Percentiles rank a stretch among this genome's conserved stretches.
phyloP scores from a whole-genome alignment of 2,888 invertebrate species.

The Spodoptera littoralis region DNA sequence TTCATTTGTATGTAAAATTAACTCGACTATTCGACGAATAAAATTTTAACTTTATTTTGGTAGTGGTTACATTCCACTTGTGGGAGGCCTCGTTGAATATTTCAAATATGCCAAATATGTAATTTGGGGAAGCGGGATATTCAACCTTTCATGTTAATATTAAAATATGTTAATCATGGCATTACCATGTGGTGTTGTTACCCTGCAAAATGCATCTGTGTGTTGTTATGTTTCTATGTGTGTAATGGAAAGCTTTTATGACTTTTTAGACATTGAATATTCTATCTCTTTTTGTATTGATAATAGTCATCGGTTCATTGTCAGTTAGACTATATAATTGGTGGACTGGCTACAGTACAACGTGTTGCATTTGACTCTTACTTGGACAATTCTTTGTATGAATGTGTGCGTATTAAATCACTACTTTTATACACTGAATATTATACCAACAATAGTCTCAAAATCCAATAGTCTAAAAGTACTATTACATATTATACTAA shows the following conservation, averaged over 20 bases:
- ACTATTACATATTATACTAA: too few species aligned
- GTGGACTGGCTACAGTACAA: too few species aligned
- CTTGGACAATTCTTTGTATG: too few species aligned
- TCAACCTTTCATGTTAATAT: conserved; percentile 76
- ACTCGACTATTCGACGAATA: conserved; percentile 29
- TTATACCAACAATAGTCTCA: too few species aligned
- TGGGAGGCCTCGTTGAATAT: conserved; percentile 68
- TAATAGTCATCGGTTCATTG: too few species aligned
- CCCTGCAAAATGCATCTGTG: conserved; percentile 66
- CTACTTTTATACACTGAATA: too few species aligned
- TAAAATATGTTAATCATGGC: conserved; percentile 82
- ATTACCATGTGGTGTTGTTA: conserved; percentile 75
- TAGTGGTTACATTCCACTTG: conserved; percentile 37
- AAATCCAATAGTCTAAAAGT: too few species aligned
- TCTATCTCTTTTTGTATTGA: too few species aligned
- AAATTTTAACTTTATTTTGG: conserved; percentile 47
- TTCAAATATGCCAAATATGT: conserved; percentile 74
- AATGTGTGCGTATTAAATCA: too few species aligned
- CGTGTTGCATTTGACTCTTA: too few species aligned
- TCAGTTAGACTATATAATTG: too few species aligned
- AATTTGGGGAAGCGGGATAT: conserved; percentile 71
- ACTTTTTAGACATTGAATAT: not conserved
- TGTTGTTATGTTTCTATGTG: conserved; percentile 37
- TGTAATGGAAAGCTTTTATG: conserved; percentile 12
- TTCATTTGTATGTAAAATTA: conserved; percentile 41